Conservation (phyloP, 1,140 invertebrate species). For the Hycleus cichorii region DNA sequence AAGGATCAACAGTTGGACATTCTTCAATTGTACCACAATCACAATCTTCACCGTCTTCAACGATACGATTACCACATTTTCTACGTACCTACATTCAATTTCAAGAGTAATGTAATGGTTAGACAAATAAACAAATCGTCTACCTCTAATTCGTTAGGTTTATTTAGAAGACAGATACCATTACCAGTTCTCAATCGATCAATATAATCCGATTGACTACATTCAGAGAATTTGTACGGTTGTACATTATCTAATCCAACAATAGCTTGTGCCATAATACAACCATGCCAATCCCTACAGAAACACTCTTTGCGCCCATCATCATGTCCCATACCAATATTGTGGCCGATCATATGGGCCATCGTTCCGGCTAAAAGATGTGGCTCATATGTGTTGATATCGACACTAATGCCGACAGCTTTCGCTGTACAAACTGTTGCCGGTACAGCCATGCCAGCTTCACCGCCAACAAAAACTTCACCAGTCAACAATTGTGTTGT, state of each 20-base stretch:
- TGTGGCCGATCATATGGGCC: conserved; percentile 96
- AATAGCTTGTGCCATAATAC: conserved; percentile 90
- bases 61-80: conserved; percentile 84
- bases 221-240: conserved; percentile 89
- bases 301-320: conserved; percentile 79
- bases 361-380: conserved; percentile 88
- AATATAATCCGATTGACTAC: conserved; percentile 79
- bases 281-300: conserved; percentile 90
- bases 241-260: conserved; percentile 85
- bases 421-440: conserved; percentile 85
- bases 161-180: conserved; percentile 82
- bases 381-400: conserved; percentile 87
- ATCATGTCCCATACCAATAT: conserved; percentile 92
- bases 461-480: conserved; percentile 70
- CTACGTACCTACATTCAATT: conserved; percentile 48
- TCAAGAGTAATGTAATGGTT: too few species aligned
- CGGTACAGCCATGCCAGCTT: conserved; percentile 86
- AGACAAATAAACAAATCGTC: conserved; percentile 17
- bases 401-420: conserved; percentile 85
- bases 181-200: conserved; percentile 68
- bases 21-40: conserved; percentile 82
- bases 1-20: conserved; percentile 78
- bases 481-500: conserved; percentile 87
- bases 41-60: conserved; percentile 95
- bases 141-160: conserved; percentile 85